Evolutionary conservation across 2,797 vertebrate genomes (phyloP).

Genomic region (Ptychobarbus kaznakovi): DNA sequence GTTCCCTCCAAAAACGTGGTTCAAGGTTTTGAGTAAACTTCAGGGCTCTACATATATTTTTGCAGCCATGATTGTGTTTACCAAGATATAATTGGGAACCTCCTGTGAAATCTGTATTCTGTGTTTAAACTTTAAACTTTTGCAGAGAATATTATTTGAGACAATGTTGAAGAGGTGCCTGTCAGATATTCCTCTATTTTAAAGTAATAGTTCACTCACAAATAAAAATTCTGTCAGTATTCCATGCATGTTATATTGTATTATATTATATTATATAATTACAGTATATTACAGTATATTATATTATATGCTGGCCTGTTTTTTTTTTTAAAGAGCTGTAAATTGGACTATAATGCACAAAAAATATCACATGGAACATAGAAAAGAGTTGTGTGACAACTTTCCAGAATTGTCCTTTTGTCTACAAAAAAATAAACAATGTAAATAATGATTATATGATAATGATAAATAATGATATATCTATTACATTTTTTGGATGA

Average conservation of each 20-base stretch:
- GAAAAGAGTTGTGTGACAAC: background rate
- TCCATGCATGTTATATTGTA: background rate
- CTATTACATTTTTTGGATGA: background rate
- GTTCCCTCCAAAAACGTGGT: constrained; percentile 74
- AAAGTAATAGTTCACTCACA: background rate
- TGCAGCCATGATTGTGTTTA: constrained; percentile 70
- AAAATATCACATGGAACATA: background rate
- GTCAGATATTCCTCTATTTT: background rate
- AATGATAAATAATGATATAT: background rate
- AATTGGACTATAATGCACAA: background rate
- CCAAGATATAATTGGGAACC: constrained; percentile 77
- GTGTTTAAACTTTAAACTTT: constrained; percentile 51
- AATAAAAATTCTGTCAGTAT: background rate
- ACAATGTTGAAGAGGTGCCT: constrained; percentile 59
- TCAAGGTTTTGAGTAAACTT: constrained; percentile 81
- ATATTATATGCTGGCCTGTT: background rate
- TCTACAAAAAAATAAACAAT: background rate
- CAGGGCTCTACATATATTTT: constrained; percentile 55
- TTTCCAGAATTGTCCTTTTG: background rate
- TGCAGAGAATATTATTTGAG: constrained; percentile 33
- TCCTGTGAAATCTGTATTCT: constrained; percentile 50
- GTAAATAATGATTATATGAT: background rate
- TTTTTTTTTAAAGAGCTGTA: too few relatives aligned
- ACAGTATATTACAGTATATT: too few relatives aligned
- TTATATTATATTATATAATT: background rate